Conservation (phyloP, 2,113 vertebrate species). For the Lophius piscatorius region DNA sequence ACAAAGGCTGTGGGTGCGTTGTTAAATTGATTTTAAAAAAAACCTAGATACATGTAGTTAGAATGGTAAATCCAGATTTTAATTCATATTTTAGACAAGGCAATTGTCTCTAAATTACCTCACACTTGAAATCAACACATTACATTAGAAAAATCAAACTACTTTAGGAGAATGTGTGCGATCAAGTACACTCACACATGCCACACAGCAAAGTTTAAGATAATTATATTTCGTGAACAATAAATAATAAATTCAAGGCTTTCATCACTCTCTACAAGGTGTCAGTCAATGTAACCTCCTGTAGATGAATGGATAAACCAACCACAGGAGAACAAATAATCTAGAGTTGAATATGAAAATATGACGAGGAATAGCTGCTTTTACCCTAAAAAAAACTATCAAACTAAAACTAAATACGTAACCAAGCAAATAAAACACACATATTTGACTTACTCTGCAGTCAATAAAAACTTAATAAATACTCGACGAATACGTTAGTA, state of each 20-base stretch:
- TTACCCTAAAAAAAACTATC: no score
- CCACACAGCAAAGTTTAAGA: slow-evolving; percentile 3
- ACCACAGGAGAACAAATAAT: no score
- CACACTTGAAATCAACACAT: neutral
- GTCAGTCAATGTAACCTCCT: no score
- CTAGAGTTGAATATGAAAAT: no score
- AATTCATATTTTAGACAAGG: neutral
- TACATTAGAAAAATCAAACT: neutral
- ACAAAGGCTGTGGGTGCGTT: neutral
- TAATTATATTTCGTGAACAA: neutral
- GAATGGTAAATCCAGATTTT: neutral
- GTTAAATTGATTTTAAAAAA: neutral
- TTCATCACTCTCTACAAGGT: neutral
- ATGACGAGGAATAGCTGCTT: no score
- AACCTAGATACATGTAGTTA: neutral
- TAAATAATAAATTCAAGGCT: neutral
- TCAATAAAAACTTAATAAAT: slow-evolving; percentile 1
- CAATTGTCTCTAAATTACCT: neutral
- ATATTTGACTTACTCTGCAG: neutral
- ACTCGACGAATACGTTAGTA: slow-evolving; percentile 1
- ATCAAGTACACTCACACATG: neutral
- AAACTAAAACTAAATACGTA: neutral
- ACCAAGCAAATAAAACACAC: neutral
- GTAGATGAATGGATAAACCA: no score
- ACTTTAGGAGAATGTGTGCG: neutral